Evolutionary conservation across 2,797 vertebrate species (phyloP).

Genomic region (Australoheros facetus): DNA sequence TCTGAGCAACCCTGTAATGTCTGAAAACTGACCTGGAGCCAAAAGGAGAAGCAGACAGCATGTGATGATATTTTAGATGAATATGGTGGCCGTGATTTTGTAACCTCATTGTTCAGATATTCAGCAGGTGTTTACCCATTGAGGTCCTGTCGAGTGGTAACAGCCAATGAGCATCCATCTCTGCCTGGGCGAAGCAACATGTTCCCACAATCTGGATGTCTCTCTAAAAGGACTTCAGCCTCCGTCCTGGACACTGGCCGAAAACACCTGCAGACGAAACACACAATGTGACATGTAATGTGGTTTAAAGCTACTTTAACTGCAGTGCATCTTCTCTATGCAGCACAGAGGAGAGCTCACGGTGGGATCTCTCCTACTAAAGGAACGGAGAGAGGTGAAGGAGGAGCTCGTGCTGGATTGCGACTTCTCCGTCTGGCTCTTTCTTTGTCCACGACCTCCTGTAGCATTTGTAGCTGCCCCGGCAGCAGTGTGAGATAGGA

Average conservation of each 20-base stretch:
- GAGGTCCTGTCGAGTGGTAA: slow-evolving; percentile 85
- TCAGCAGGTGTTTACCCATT: slow-evolving; percentile 76
- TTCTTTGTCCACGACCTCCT: slow-evolving; percentile 86
- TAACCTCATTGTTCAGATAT: slow-evolving; percentile 3
- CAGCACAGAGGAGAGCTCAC: slow-evolving; percentile 67
- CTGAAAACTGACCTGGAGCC: slow-evolving; percentile 78
- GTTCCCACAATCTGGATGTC: slow-evolving; percentile 85
- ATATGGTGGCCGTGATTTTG: neutral
- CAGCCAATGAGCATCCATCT: slow-evolving; percentile 81
- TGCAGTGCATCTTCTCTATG: neutral
- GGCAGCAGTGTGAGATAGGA: slow-evolving; percentile 85
- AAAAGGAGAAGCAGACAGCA: neutral
- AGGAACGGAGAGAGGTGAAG: slow-evolving; percentile 83
- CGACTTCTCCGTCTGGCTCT: slow-evolving; percentile 78
- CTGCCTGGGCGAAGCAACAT: slow-evolving; percentile 86
- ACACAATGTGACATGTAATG: neutral
- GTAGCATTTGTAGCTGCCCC: slow-evolving; percentile 87
- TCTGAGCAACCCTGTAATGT: slow-evolving; percentile 88
- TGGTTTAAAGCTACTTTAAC: neutral
- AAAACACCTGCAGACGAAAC: slow-evolving; percentile 81
- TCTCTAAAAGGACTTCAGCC: slow-evolving; percentile 87
- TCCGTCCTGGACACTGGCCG: slow-evolving; percentile 85
- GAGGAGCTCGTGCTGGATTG: slow-evolving; percentile 75
- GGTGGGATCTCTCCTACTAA: slow-evolving; percentile 82
- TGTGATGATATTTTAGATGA: neutral